Base-by-base conservation (phyloP, 2,888 invertebrate genomes). In the Andricus quercusramuli region DNA sequence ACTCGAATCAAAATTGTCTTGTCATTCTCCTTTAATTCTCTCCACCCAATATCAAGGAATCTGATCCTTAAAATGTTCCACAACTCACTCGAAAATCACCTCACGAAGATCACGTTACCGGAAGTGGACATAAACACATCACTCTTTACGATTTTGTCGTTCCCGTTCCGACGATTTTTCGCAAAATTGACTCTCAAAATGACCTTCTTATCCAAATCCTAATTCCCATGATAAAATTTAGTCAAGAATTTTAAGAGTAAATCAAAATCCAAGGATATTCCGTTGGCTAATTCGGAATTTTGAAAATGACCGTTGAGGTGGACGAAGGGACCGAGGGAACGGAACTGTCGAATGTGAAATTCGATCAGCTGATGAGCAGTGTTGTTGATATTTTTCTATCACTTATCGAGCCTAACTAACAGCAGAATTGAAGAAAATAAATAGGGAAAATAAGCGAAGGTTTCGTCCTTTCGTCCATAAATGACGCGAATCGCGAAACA, bases 311-410 rank as follows among this genome's bases (percentile, higher is more conserved):
- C 17, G 47, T 15, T 15, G 47, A 47, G 15, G 17, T 47, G 47
- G 15, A 47, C 15, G 17, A 44, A 22, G 32, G 44, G 77, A 15
- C 25, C 25, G 70, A 64, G 37, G 64, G 44, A 17, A 66, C 13
- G 56, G 22, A 22, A 41, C 41, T 67, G 62, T 47, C 15, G 17
- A 62, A 62, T 22, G n/a, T 51, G 47, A 78, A 80, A 70, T 77
- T 81, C 87, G 89, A 90, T 91, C 92, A 92, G 92, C 92, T 92
- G 92, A 91, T 91, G 89, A 90, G 88, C 90, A 91, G 37, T 37
- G 37, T 8, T 6, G 37, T 8, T 8, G 37, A 37, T 37, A 37
- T 37, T 37, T 37, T 37, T 37, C 37, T 41, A 32, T 66, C 66
- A 62, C 62, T 70, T 56, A 13, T 70, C 11, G 29, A 70, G 51